phyloP scores from a whole-genome alignment of 2,797 vertebrate species.

The Agapornis canus region DNA sequence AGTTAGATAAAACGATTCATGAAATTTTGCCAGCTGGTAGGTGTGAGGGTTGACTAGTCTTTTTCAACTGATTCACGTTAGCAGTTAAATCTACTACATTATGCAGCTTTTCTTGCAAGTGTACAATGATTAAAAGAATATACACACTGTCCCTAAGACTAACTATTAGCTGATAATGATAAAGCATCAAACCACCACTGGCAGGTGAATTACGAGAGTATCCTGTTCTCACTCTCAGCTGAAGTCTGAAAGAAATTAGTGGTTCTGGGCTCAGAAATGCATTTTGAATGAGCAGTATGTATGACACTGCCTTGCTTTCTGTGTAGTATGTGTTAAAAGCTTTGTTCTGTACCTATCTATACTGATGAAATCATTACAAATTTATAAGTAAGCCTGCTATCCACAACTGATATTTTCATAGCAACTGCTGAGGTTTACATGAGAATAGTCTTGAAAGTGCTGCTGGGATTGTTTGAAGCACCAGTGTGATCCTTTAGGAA shows the following conservation, averaged over 20 bases:
- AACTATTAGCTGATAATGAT: neutral
- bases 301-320: neutral
- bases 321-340: neutral
- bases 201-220: neutral
- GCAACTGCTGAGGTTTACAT: neutral
- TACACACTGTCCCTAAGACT: neutral
- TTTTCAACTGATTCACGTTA: neutral
- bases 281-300: neutral
- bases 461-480: neutral
- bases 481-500: neutral
- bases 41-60: accelerated
- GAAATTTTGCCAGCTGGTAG: neutral
- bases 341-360: neutral
- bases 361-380: neutral
- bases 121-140: neutral
- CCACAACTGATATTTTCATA: neutral
- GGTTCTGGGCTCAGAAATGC: neutral
- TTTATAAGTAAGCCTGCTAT: neutral
- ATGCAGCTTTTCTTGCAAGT: neutral
- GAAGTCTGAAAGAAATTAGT: neutral
- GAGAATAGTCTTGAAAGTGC: neutral
- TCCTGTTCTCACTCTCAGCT: neutral
- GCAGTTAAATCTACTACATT: neutral
- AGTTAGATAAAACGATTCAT: neutral
- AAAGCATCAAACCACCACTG: neutral